Percentiles rank a stretch among this genome's conserved stretches.
phyloP scores from a whole-genome alignment of 2,888 invertebrate genomes.

The Panorpa germanica region DNA sequence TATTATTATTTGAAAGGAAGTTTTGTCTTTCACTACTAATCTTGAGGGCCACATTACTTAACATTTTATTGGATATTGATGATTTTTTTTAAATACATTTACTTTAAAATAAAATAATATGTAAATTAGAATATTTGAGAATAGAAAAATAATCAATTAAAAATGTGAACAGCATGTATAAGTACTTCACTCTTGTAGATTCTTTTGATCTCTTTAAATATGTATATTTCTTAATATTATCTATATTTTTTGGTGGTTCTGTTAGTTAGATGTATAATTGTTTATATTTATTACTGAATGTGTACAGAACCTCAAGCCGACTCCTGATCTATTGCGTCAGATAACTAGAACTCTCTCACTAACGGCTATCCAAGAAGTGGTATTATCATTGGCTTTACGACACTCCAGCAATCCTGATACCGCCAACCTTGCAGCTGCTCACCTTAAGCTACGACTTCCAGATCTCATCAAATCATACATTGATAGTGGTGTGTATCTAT shows the following conservation, averaged over 20 bases:
- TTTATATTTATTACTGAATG: constrained; percentile 12
- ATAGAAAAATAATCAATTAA: no score
- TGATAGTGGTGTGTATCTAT: constrained; percentile 41
- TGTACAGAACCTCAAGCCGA: constrained; percentile 56
- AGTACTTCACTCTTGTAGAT: constrained; percentile 1
- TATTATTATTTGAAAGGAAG: no score
- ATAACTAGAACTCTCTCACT: constrained; percentile 73
- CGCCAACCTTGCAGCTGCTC: constrained; percentile 50
- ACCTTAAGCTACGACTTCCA: constrained; percentile 65
- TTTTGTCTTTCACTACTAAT: no score
- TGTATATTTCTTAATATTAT: neutral
- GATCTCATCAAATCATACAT: constrained; percentile 73
- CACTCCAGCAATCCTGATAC: constrained; percentile 65
- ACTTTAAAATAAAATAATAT: neutral
- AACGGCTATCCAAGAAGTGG: constrained; percentile 78
- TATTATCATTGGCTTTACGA: constrained; percentile 68
- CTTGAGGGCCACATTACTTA: no score
- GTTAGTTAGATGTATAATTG: constrained; percentile 5
- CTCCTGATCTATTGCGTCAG: constrained; percentile 62
- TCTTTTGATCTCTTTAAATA: no score
- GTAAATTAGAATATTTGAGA: constrained; percentile 2
- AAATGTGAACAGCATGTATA: neutral
- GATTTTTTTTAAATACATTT: no score
- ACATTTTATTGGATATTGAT: neutral
- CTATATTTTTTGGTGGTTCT: neutral